A percentile compares a stretch with the other conserved stretches of the same genome.
Conservation (phyloP, 2,888 invertebrate genomes). For the Spodoptera littoralis region DNA sequence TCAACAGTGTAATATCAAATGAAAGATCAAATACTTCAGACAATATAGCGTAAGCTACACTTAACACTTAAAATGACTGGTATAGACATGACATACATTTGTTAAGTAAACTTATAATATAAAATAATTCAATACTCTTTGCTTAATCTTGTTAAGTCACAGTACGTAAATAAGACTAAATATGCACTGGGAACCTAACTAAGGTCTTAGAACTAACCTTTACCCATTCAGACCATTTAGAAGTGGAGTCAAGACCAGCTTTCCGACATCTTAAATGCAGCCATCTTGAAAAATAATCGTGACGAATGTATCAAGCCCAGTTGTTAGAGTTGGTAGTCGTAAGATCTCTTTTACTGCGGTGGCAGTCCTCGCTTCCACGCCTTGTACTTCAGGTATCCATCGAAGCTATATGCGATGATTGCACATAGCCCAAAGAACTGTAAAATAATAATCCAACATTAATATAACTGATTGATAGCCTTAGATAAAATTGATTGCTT, state of each 20-base stretch:
- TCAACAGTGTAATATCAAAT: too few relatives aligned
- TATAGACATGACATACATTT: background rate
- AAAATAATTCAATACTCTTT: slow-evolving; percentile 11
- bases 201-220: background rate
- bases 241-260: too few relatives aligned
- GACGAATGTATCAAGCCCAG: background rate
- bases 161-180: slow-evolving; percentile 16
- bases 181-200: slow-evolving; percentile 16
- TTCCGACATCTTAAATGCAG: too few relatives aligned
- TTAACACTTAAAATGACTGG: too few relatives aligned
- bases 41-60: too few relatives aligned
- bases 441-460: slow-evolving; percentile 56
- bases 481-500: too few relatives aligned
- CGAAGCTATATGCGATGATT: slow-evolving; percentile 93
- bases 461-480: too few relatives aligned
- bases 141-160: background rate
- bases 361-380: slow-evolving; percentile 91
- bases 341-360: slow-evolving; percentile 89
- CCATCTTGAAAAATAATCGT: too few relatives aligned
- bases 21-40: too few relatives aligned
- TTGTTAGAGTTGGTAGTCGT: background rate
- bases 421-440: slow-evolving; percentile 96
- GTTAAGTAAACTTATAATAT: slow-evolving; percentile 7
- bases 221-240: background rate
- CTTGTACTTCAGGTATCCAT: slow-evolving; percentile 94